Evolutionary conservation across 2,797 vertebrate genomes (phyloP), one percentile per base, ranked within the genome.

Genomic region (Acrossocheilus fasciatus): DNA sequence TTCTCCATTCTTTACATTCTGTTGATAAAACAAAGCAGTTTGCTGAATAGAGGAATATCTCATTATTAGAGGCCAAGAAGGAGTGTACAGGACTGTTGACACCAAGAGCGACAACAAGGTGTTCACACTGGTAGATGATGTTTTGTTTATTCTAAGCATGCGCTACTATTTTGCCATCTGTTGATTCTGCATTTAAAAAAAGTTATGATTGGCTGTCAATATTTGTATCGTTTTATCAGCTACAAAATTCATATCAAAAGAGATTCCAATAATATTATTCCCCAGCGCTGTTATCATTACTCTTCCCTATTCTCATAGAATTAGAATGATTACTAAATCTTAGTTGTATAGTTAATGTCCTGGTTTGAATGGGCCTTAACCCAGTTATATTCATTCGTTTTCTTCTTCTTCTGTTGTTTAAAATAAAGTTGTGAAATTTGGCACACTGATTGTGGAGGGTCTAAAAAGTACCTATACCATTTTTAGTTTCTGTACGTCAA

Each of bases 1-100:
- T 86, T 82, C 15, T 87, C 30, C 88, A 86, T 14, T 85, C 57
- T 45, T 4, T 73, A 83, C 95, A 96, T 17, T 39, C 95, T 96
- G 89, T 43, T 45, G 78, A 87, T 41, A 57, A 39, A 86, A 47
- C 45, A 90, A 81, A 45, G 41, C 7, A 2, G n/a, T 43, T 73
- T 76, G 34, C 20, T 47, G 41, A 64, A 66, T 4, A 36, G 62
- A 41, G 20, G 12, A 41, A 59, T 9, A 68, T 9, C 9, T 68
- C 34, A 9, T 17, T 18, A 18, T 36, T 34, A 68, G 6, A 3
- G 1, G 10, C 23, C 68, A 18, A 39, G 34, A 11, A 70, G 34
- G 36, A 69, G 9, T 26, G 12, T 14, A 64, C 8, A 57, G 6
- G 20, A 57, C 20, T 23, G 54, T 23, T 57, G 54, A 57, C 18